These are phyloP conservation scores for Lamellibrachia luymesi DNA, from an alignment of 1,140 invertebrate species.

Conservation along the genomic window DNA sequence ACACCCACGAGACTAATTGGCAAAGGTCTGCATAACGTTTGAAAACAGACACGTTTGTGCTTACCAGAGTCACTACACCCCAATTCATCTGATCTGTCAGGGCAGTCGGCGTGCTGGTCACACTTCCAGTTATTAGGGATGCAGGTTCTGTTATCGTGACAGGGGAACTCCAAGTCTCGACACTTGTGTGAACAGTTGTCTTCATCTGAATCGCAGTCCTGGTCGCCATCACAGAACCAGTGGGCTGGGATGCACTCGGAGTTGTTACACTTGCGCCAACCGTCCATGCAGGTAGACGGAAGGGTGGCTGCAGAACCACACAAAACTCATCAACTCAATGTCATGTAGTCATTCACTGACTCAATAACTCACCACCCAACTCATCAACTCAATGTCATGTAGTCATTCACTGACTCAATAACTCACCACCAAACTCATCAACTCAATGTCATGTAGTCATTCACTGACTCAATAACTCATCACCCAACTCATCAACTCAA, in stretches of 20 bases:
- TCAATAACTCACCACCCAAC: too few relatives aligned
- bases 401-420: too few relatives aligned
- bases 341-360: background rate
- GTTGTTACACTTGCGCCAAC: slow-evolving; percentile 7
- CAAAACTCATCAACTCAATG: background rate
- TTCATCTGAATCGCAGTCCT: slow-evolving; percentile 64
- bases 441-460: too few relatives aligned
- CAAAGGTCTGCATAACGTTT: too few relatives aligned
- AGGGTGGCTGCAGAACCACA: background rate
- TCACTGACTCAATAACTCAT: too few relatives aligned
- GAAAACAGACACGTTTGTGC: background rate
- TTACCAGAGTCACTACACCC: slow-evolving; percentile 65
- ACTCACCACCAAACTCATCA: too few relatives aligned
- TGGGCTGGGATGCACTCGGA: slow-evolving; percentile 79
- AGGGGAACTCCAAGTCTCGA: slow-evolving; percentile 2
- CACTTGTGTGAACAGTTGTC: slow-evolving; percentile 54
- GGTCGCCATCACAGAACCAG: slow-evolving; percentile 64
- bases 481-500: too few relatives aligned
- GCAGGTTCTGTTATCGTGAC: slow-evolving; percentile 73
- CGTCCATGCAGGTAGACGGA: background rate
- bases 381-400: too few relatives aligned
- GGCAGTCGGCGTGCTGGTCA: slow-evolving; percentile 93
- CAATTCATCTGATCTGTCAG: slow-evolving; percentile 95
- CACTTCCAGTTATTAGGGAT: slow-evolving; percentile 93
- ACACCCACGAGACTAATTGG: too few relatives aligned